Evolutionary conservation across 2,797 vertebrate genomes (phyloP).

Genomic region (Acomys russatus): DNA sequence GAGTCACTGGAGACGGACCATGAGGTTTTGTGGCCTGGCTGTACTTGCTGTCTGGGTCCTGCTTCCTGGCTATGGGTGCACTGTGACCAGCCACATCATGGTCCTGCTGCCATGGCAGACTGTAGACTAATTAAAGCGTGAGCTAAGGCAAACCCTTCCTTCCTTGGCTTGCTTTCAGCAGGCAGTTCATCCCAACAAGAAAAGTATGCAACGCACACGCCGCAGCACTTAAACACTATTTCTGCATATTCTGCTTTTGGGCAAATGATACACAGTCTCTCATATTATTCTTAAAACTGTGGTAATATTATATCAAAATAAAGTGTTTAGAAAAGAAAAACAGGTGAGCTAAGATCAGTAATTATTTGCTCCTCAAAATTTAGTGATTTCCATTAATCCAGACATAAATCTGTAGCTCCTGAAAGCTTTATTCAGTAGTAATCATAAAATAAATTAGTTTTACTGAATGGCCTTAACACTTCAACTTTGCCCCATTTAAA

Average conservation of each 20-base stretch:
- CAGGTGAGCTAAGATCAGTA: constrained; percentile 1
- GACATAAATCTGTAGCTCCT: constrained; percentile 33
- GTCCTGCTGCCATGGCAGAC: neutral
- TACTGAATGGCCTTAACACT: neutral
- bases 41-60: neutral
- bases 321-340: constrained; percentile 42
- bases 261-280: neutral
- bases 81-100: neutral
- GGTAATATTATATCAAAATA: constrained; percentile 66
- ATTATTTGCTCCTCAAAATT: constrained; percentile 12
- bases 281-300: constrained; percentile 28
- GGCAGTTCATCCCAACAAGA: neutral
- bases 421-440: constrained; percentile 2
- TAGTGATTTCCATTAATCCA: constrained; percentile 35
- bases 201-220: neutral
- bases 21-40: neutral
- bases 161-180: neutral
- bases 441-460: neutral
- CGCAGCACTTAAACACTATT: neutral
- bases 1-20: neutral
- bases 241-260: neutral
- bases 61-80: neutral
- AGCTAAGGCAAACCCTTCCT: neutral
- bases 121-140: neutral
- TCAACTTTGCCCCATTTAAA: neutral